These are phyloP conservation scores for Heliconius erato DNA, from an alignment of 2,888 invertebrate species.

Conservation along the genomic window DNA sequence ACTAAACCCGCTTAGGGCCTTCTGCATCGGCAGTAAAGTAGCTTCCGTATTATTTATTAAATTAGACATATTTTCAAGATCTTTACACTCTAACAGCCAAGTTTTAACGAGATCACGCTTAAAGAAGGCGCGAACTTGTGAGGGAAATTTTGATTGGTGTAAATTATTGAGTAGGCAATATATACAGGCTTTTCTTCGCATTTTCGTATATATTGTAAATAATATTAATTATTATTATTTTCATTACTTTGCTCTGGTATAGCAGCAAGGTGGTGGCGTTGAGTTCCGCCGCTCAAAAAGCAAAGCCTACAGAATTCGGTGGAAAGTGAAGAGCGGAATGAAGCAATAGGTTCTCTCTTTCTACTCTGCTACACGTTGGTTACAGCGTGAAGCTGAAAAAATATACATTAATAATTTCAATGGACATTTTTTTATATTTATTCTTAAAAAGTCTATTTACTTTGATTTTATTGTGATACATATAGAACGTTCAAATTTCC, in stretches of 20 bases:
- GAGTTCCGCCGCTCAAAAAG: too few relatives aligned
- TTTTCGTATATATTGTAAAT: neutral
- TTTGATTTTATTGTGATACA: neutral
- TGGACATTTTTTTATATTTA: neutral
- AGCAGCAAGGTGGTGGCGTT: too few relatives aligned
- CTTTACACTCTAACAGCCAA: slow-evolving; percentile 18
- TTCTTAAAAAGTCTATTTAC: neutral
- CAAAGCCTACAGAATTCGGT: too few relatives aligned
- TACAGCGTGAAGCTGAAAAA: too few relatives aligned
- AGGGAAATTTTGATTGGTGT: slow-evolving; percentile 45
- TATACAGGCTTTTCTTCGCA: slow-evolving; percentile 10
- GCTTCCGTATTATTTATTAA: slow-evolving; percentile 31
- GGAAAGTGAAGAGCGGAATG: too few relatives aligned
- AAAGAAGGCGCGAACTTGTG: slow-evolving; percentile 33
- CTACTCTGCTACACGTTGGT: too few relatives aligned
- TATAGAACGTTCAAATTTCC: too few relatives aligned
- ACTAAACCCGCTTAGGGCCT: neutral
- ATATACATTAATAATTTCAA: too few relatives aligned
- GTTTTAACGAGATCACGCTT: slow-evolving; percentile 30
- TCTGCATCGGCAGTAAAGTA: neutral
- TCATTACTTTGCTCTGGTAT: neutral
- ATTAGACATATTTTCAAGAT: slow-evolving; percentile 26
- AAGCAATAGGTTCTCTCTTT: too few relatives aligned
- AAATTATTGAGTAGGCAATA: slow-evolving; percentile 33
- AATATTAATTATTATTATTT: neutral